Conservation (phyloP, 2,888 invertebrate species). For the Ganaspis brasiliensis region DNA sequence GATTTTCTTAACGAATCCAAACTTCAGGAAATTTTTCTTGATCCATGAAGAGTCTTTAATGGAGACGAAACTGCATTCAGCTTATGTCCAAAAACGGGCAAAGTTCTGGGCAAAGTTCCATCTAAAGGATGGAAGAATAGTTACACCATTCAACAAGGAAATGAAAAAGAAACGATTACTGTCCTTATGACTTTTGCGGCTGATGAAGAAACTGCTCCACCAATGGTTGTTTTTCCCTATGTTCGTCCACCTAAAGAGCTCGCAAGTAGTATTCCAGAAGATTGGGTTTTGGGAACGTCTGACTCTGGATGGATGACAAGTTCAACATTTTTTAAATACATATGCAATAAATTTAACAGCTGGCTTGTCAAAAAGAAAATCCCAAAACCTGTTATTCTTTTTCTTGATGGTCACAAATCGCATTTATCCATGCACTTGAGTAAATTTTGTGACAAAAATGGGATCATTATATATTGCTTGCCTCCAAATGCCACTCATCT, state of each 20-base stretch:
- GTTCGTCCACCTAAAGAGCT: conserved; percentile 63
- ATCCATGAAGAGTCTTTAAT: conserved; percentile 3
- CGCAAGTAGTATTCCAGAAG: conserved; percentile 63
- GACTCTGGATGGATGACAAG: conserved; percentile 66
- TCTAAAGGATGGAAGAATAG: conserved; percentile 3
- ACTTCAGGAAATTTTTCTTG: background rate
- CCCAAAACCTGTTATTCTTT: conserved; percentile 57
- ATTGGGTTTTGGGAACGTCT: conserved; percentile 60
- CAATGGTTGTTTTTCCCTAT: conserved; percentile 66
- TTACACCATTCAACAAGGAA: too few relatives aligned
- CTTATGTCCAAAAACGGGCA: background rate
- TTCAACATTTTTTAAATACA: conserved; percentile 62
- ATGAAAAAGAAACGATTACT: too few relatives aligned
- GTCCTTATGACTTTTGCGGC: conserved; percentile 62
- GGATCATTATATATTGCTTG: conserved; percentile 66
- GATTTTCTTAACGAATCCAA: background rate
- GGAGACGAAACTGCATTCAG: too few relatives aligned
- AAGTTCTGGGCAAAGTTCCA: background rate
- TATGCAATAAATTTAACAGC: conserved; percentile 58
- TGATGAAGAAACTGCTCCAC: conserved; percentile 62
- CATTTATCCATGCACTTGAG: conserved; percentile 64
- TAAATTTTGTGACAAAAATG: conserved; percentile 62
- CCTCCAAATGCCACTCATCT: conserved; percentile 66
- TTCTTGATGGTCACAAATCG: conserved; percentile 65
- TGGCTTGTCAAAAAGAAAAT: conserved; percentile 4